Percentiles rank a stretch among this genome's conserved stretches.
These are phyloP conservation scores for Miniopterus natalensis DNA, from an alignment of 2,113 vertebrate species.

Conservation along the genomic window DNA sequence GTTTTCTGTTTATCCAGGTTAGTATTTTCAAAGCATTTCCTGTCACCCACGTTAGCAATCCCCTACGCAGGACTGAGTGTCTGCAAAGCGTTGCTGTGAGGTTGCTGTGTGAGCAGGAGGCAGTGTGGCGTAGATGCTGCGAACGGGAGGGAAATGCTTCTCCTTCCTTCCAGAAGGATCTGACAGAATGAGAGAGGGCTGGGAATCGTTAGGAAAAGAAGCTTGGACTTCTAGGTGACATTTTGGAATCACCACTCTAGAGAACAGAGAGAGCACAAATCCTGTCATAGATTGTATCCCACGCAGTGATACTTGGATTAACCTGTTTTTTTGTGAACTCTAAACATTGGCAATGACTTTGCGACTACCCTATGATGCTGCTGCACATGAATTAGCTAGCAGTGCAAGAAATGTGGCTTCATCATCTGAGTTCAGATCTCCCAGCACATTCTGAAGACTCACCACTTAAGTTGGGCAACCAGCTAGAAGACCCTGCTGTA, in stretches of 20 bases:
- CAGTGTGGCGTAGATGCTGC: background rate
- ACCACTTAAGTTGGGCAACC: background rate
- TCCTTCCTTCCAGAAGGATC: background rate
- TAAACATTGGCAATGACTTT: background rate
- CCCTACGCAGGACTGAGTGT: background rate
- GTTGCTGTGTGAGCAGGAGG: background rate
- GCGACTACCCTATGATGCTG: background rate
- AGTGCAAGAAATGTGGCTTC: background rate
- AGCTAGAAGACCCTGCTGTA: background rate
- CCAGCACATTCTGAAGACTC: background rate
- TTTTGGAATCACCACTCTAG: background rate
- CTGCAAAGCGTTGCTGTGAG: background rate
- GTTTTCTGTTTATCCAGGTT: background rate
- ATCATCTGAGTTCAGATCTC: background rate
- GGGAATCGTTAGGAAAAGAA: background rate
- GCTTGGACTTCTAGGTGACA: no score
- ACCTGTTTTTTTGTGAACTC: background rate
- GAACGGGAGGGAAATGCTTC: background rate
- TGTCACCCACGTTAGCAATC: background rate
- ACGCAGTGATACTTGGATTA: background rate
- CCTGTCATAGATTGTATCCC: background rate
- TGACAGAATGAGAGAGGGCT: background rate
- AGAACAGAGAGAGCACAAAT: background rate
- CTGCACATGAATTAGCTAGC: background rate
- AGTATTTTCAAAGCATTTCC: background rate